Evolutionary conservation across 2,888 invertebrate species (phyloP).

Genomic region (Diarsia mendica): DNA sequence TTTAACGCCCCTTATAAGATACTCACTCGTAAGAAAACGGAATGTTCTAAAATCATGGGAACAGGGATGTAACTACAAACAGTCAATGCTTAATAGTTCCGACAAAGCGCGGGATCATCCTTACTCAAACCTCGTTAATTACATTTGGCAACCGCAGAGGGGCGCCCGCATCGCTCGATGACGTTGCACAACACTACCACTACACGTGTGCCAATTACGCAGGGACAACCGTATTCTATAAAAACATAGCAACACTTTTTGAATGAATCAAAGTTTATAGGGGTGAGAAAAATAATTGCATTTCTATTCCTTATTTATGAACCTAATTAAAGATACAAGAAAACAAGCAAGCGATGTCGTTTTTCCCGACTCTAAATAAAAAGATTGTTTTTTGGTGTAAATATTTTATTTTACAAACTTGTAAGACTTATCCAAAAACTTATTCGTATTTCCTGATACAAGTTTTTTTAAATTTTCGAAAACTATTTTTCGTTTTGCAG

Average conservation of each 20-base stretch:
- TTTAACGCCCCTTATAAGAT: background rate
- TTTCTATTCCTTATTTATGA: conserved; percentile 12
- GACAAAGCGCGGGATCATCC: background rate
- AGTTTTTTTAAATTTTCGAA: too few species aligned
- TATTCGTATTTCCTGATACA: too few species aligned
- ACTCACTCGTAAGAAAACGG: background rate
- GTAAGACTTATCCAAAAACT: too few species aligned
- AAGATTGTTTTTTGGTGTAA: too few species aligned
- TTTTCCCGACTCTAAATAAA: background rate
- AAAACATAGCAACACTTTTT: conserved; percentile 19
- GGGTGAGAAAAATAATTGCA: conserved; percentile 7
- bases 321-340: background rate
- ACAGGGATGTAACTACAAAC: background rate
- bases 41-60: background rate
- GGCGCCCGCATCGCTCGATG: conserved; percentile 17
- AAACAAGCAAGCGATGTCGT: background rate
- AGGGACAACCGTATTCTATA: conserved; percentile 4
- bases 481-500: too few species aligned
- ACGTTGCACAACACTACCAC: conserved; percentile 27
- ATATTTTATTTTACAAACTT: too few species aligned
- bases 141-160: conserved; percentile 13
- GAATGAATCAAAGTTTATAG: conserved; percentile 25
- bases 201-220: conserved; percentile 35
- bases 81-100: background rate
- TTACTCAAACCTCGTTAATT: conserved; percentile 29